Evolutionary conservation across 2,888 invertebrate genomes (phyloP).

Genomic region (Mystacides longicornis): DNA sequence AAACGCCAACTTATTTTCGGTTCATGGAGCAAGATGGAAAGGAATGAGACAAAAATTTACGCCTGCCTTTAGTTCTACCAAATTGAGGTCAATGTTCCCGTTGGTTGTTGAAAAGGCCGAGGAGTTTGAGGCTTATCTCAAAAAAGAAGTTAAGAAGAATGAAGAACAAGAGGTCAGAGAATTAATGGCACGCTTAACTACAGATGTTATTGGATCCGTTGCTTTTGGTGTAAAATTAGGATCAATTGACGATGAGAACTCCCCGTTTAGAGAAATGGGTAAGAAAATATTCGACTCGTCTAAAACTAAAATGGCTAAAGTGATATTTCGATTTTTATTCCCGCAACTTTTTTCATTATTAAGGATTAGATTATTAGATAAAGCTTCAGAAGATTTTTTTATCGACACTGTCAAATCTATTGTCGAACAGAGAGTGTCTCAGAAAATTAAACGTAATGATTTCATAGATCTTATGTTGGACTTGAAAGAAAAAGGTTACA

Average conservation of each 20-base stretch:
- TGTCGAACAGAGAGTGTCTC: constrained; percentile 16
- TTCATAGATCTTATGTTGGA: constrained; percentile 21
- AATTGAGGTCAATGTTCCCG: constrained; percentile 36
- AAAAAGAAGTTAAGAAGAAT: constrained; percentile 4
- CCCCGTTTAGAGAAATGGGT: constrained; percentile 19
- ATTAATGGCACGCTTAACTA: constrained; percentile 18
- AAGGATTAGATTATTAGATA: constrained; percentile 28
- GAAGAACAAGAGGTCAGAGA: constrained; percentile 12
- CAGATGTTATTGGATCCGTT: constrained; percentile 29
- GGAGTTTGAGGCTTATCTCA: constrained; percentile 29
- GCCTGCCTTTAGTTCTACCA: constrained; percentile 36
- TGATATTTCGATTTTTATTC: constrained; percentile 4
- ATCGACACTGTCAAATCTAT: constrained; percentile 21
- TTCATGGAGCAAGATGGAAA: constrained; percentile 35
- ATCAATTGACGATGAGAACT: constrained; percentile 17
- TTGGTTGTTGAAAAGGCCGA: constrained; percentile 32
- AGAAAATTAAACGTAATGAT: constrained; percentile 15
- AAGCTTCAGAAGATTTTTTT: constrained; percentile 18
- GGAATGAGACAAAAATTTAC: constrained; percentile 33
- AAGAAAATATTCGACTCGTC: constrained; percentile 12
- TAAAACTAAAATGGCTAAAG: constrained; percentile 5
- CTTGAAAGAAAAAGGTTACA: constrained; percentile 14
- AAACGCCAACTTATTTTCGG: constrained; percentile 34
- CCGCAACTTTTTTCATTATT: constrained; percentile 1
- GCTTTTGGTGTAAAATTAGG: constrained; percentile 28